phyloP scores from a whole-genome alignment of 2,888 invertebrate species.

The Mechanitis messenoides region DNA sequence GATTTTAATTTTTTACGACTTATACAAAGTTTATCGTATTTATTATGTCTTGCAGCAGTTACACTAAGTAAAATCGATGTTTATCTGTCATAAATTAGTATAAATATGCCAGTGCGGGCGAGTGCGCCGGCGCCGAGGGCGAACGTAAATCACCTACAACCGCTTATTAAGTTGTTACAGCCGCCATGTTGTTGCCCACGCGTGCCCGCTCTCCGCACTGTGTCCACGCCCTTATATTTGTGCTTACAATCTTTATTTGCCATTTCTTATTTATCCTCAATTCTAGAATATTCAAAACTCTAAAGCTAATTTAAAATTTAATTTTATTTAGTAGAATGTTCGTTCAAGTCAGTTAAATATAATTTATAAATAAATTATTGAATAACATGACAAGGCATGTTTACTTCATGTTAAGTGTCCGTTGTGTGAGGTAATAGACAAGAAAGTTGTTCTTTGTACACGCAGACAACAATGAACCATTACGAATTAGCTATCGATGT shows the following conservation, averaged over 20 bases:
- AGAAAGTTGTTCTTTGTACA: conserved; percentile 69
- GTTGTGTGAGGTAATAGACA: conserved; percentile 61
- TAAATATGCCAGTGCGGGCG: conserved; percentile 57
- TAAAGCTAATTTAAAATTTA: neutral
- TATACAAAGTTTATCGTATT: conserved; percentile 25
- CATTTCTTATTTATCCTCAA: conserved; percentile 27
- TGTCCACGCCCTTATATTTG: conserved; percentile 67
- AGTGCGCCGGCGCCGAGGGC: conserved; percentile 72
- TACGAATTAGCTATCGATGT: conserved; percentile 72
- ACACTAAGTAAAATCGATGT: conserved; percentile 58
- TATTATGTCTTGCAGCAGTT: conserved; percentile 38
- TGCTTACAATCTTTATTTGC: conserved; percentile 46
- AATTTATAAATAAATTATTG: conserved; percentile 1
- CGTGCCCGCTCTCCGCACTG: conserved; percentile 51
- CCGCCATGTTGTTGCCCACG: conserved; percentile 68
- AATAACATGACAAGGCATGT: conserved; percentile 5
- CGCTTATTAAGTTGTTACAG: conserved; percentile 75
- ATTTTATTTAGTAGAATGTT: neutral
- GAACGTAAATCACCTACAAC: conserved; percentile 71
- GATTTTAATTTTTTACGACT: conserved; percentile 14
- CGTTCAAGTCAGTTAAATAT: neutral
- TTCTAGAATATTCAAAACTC: neutral
- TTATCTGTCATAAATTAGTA: conserved; percentile 72
- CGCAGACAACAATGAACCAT: conserved; percentile 71
- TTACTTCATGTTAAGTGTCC: conserved; percentile 23